phyloP scores from a whole-genome alignment of 2,113 vertebrate species.

The Mesitornis unicolor region DNA sequence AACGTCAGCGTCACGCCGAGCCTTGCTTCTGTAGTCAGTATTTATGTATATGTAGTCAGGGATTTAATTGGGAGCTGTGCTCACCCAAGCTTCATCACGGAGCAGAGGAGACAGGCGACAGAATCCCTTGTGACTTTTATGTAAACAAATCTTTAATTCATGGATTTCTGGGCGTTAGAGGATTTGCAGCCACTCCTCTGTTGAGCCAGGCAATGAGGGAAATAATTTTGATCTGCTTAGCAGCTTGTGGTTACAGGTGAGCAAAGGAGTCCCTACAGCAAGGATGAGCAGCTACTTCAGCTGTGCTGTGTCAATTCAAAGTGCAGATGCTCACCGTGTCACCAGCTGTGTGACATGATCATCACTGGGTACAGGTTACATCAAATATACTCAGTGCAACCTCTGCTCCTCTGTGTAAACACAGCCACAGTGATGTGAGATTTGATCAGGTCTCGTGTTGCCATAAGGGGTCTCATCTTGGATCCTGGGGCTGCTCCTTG shows the following conservation, averaged over 20 bases:
- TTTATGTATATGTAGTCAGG: no score
- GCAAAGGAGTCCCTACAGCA: not conserved
- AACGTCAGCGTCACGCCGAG: not conserved
- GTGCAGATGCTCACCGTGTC: not conserved
- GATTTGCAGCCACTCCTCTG: not conserved
- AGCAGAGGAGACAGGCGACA: not conserved
- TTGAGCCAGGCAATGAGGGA: not conserved
- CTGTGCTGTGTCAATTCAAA: not conserved
- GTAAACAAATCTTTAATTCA: constrained; percentile 35
- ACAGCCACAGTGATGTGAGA: accelerated
- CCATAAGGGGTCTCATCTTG: not conserved
- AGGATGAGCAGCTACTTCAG: not conserved
- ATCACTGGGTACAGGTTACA: not conserved
- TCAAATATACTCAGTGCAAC: not conserved
- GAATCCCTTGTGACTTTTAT: not conserved
- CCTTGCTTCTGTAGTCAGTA: not conserved
- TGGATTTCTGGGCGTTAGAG: not conserved
- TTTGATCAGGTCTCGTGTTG: not conserved
- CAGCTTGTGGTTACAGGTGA: not conserved
- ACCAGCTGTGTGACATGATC: not conserved
- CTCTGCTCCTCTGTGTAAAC: not conserved
- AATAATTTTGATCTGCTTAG: not conserved
- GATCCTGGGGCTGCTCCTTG: not conserved
- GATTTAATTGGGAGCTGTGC: not conserved
- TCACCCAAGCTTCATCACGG: not conserved